Percentiles rank a stretch among this genome's conserved stretches.
These are phyloP conservation scores for Pterostichus niger DNA, from an alignment of 2,888 invertebrate genomes.

Conservation along the genomic window DNA sequence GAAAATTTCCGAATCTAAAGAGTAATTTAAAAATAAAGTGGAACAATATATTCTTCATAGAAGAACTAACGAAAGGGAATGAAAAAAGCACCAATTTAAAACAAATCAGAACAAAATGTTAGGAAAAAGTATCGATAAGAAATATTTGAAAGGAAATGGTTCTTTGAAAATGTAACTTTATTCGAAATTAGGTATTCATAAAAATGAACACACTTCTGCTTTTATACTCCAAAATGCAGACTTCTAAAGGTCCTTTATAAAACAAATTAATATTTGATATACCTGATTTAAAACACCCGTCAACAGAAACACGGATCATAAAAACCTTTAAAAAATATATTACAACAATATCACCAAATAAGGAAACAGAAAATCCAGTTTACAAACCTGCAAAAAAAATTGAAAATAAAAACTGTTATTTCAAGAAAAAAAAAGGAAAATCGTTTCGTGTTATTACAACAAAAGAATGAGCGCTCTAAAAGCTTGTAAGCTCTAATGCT, in stretches of 20 bases:
- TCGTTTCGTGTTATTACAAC: slow-evolving; percentile 11
- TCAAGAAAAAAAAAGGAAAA: slow-evolving; percentile 19
- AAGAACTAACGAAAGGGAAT: too few relatives aligned
- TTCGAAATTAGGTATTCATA: too few relatives aligned
- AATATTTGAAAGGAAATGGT: too few relatives aligned
- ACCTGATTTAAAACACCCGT: slow-evolving; percentile 9
- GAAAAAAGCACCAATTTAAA: too few relatives aligned
- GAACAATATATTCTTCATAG: too few relatives aligned
- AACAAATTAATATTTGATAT: slow-evolving; percentile 38
- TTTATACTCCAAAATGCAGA: not conserved
- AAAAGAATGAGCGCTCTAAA: slow-evolving; percentile 16
- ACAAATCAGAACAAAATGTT: too few relatives aligned
- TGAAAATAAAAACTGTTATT: slow-evolving; percentile 40
- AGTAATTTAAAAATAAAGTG: too few relatives aligned
- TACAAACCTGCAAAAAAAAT: not conserved
- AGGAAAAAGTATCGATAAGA: too few relatives aligned
- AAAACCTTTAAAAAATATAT: not conserved
- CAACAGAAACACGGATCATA: not conserved
- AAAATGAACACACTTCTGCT: too few relatives aligned
- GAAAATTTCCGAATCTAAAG: too few relatives aligned
- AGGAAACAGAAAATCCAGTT: slow-evolving; percentile 5
- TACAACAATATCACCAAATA: slow-evolving; percentile 10
- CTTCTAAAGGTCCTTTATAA: slow-evolving; percentile 1
- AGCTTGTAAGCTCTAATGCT: slow-evolving; percentile 22
- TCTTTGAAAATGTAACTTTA: too few relatives aligned